Evolutionary conservation across 2,888 invertebrate species (phyloP).

Genomic region (Idaea straminata): DNA sequence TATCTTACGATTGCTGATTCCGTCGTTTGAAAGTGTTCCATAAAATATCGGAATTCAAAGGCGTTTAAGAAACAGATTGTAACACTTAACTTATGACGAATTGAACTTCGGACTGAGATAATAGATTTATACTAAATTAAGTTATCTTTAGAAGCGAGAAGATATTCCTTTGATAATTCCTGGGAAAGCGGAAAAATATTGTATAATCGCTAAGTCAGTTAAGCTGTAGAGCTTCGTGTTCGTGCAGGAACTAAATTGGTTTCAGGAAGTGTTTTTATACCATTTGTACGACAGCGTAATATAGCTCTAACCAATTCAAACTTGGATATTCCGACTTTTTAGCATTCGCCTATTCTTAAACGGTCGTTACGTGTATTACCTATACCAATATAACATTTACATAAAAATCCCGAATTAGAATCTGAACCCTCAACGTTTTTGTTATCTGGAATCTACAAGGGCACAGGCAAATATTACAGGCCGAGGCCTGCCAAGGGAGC

Average conservation of each 20-base stretch:
- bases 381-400: background rate
- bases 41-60: background rate
- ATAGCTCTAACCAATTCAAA: too few relatives aligned
- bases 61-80: background rate
- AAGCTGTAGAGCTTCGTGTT: background rate
- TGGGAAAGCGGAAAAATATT: background rate
- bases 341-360: background rate
- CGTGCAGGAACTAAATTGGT: background rate
- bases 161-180: background rate
- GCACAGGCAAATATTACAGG: conserved; percentile 29
- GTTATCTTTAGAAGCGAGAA: background rate
- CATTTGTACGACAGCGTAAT: background rate
- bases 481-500: conserved; percentile 52
- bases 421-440: background rate
- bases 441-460: conserved; percentile 1
- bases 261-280: background rate
- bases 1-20: background rate
- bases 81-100: background rate
- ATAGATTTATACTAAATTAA: background rate
- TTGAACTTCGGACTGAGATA: background rate
- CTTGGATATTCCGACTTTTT: background rate
- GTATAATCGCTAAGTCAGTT: background rate
- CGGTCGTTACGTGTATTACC: background rate
- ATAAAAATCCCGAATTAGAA: background rate
- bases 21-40: background rate